Base-by-base conservation (phyloP, 2,113 vertebrate genomes). In the Lipophrys pholis region DNA sequence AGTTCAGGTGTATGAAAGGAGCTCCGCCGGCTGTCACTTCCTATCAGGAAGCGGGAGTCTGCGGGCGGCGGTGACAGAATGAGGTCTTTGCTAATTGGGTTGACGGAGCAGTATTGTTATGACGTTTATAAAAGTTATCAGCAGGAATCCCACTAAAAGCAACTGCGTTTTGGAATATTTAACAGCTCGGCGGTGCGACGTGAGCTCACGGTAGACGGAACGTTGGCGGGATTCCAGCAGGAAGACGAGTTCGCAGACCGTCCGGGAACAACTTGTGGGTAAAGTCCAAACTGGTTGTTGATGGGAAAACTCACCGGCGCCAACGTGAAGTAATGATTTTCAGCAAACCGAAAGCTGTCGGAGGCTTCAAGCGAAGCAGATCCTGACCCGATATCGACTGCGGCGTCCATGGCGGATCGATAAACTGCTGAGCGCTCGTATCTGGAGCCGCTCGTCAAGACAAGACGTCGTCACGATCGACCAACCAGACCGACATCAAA, bases 401-500 rank as follows among this genome's bases (percentile, higher is more conserved):
- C 21, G 21, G 21, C 21, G 21, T 2, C 21, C 21, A 30, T 30
- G 21, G 4, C 4, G 21, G 21, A 30, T 30, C 21, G 21, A 30
- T 30, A 4, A 30, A 30, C 21, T 30, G 21, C 21, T 30, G 21
- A 30, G 21, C 21, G 53, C 14, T n/a, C 50, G 21, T 8, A 14
- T 11, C 45, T 64, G 8, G 42, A 4, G 16, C 50, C 16, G 59
- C 14, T 42, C 6, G 54, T 59, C 41, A 15, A 54, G 17, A 49
- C 35, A 54, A 54, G 10, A 60, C 17, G 36, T 42, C 7, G 41
- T n/a, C n/a, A n/a, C n/a, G n/a, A n/a, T n/a, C n/a, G n/a, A n/a
- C n/a, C n/a, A n/a, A n/a, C n/a, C n/a, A 39, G 17, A 57, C 21
- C 63, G 38, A 66, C 49, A 73, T 69, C 35, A 52, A 54, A 73